Evolutionary conservation across 2,113 vertebrate species (phyloP).

Genomic region (Orientallactaga bullata): DNA sequence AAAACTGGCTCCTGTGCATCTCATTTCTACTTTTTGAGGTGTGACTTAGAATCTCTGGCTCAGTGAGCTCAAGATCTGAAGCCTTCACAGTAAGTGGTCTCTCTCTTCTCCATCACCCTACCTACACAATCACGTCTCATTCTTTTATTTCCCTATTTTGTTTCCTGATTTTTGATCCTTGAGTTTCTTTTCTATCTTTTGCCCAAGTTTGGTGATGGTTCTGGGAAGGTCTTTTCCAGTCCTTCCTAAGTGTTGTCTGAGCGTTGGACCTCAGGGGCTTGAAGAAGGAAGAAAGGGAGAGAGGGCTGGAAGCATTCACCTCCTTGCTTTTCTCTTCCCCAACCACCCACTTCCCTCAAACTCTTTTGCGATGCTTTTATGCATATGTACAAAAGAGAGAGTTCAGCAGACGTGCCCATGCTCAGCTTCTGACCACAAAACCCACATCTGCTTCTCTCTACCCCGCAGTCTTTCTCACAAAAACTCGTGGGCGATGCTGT

Average conservation of each 20-base stretch:
- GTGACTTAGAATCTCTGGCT: background rate
- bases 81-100: background rate
- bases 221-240: background rate
- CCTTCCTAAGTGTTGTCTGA: background rate
- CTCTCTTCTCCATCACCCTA: background rate
- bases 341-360: background rate
- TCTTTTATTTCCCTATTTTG: background rate
- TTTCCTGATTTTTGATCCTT: background rate
- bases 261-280: background rate
- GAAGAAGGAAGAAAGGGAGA: background rate
- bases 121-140: background rate
- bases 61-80: constrained; percentile 1
- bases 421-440: background rate
- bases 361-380: background rate
- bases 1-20: background rate
- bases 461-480: background rate
- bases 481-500: background rate
- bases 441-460: background rate
- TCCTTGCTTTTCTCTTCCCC: background rate
- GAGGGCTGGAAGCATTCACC: background rate
- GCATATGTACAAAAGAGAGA: background rate
- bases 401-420: no score
- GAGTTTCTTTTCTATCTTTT: constrained; percentile 10
- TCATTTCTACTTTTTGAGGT: background rate
- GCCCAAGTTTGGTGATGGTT: background rate